Conservation (phyloP, 64 coral and sea anemone genomes). For the Cladopsammia gracilis region DNA sequence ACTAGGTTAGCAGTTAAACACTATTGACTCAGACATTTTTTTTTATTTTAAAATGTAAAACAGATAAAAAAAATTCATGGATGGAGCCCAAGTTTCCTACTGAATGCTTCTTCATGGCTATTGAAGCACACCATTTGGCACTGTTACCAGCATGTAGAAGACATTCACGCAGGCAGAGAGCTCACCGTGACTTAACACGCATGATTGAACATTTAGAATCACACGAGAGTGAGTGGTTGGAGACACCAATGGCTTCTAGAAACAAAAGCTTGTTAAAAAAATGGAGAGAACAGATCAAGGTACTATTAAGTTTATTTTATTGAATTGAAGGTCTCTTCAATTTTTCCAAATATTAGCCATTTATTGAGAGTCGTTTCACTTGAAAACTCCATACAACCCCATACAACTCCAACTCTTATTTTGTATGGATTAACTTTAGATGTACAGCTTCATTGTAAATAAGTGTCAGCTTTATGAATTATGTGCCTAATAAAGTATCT, state of each 20-base stretch:
- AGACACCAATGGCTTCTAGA: conserved; percentile 86
- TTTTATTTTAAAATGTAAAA: not conserved
- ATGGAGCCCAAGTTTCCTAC: conserved; percentile 93
- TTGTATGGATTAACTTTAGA: too few relatives aligned
- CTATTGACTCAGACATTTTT: too few relatives aligned
- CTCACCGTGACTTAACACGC: conserved; percentile 83
- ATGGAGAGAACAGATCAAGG: conserved; percentile 97
- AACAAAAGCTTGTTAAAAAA: conserved; percentile 91
- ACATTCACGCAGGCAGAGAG: conserved; percentile 80
- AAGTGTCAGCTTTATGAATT: too few relatives aligned
- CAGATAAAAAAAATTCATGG: conserved; percentile 81
- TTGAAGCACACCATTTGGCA: conserved; percentile 88
- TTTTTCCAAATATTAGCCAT: not conserved
- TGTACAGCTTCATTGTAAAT: too few relatives aligned
- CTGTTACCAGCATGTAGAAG: conserved; percentile 86
- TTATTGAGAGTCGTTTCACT: too few relatives aligned
- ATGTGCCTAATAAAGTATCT: too few relatives aligned
- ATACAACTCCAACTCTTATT: too few relatives aligned
- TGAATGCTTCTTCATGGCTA: conserved; percentile 98
- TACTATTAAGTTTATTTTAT: not conserved
- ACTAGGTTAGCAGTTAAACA: too few relatives aligned
- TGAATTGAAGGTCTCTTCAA: not conserved
- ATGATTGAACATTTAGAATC: conserved; percentile 94
- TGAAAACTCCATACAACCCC: too few relatives aligned
- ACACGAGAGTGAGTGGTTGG: conserved; percentile 96